Evolutionary conservation across 2,113 vertebrate genomes (phyloP).

Genomic region (Mormyrus iriodes): DNA sequence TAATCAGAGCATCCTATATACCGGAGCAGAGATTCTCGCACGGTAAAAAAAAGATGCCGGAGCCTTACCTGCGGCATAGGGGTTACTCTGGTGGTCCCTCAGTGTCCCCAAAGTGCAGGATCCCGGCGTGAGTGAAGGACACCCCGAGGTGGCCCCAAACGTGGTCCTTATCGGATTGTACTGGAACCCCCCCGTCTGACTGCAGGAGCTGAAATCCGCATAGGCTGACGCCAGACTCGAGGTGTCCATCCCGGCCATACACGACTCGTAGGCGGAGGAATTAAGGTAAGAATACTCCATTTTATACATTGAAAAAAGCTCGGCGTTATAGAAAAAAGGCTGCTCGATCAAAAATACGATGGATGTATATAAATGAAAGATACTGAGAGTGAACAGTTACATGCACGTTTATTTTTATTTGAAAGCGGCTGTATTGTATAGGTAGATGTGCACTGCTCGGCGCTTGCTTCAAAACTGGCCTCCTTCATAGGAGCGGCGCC

Average conservation of each 20-base stretch:
- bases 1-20: conserved; percentile 96
- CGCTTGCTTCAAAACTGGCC: conserved; percentile 98
- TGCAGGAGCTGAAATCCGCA: conserved; percentile 99
- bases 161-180: conserved; percentile 99
- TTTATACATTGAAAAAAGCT: conserved; percentile 99
- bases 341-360: conserved; percentile 30
- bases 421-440: conserved; percentile 72
- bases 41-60: conserved; percentile 58
- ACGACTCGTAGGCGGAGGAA: conserved; percentile 99
- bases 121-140: conserved; percentile 96
- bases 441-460: conserved; percentile 96
- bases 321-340: conserved; percentile 64
- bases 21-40: conserved; percentile 65
- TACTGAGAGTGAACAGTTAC: conserved; percentile 49
- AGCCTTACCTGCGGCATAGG: conserved; percentile 98
- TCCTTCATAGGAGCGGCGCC: conserved; percentile 96
- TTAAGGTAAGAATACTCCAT: conserved; percentile 99
- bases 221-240: conserved; percentile 98
- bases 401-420: conserved; percentile 59
- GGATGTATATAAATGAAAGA: conserved; percentile 17
- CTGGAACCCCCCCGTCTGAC: conserved; percentile 98
- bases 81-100: conserved; percentile 99
- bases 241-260: conserved; percentile 99
- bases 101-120: conserved; percentile 97
- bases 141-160: conserved; percentile 95